phyloP scores from a whole-genome alignment of 2,888 invertebrate species.

The Margaritifera margaritifera region DNA sequence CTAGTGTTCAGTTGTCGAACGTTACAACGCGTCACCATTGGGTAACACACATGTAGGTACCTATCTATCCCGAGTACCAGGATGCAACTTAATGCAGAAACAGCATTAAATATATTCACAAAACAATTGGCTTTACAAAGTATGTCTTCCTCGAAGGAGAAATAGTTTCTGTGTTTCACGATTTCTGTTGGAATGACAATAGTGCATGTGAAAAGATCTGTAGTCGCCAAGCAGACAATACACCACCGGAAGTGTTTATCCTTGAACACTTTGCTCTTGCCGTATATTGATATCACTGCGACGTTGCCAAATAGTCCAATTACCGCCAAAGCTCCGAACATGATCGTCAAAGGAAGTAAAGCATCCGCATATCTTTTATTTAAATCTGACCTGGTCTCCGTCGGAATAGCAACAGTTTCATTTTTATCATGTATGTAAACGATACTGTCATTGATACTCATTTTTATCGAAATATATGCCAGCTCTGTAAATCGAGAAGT shows the following conservation, averaged over 20 bases:
- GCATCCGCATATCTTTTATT: constrained; percentile 27
- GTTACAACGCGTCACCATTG: constrained; percentile 17
- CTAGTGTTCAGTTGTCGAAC: constrained; percentile 19
- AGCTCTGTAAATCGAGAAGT: no score
- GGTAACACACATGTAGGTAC: constrained; percentile 33
- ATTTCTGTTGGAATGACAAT: constrained; percentile 36
- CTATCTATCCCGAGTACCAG: constrained; percentile 28
- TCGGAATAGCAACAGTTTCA: neutral
- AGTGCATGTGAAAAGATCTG: constrained; percentile 30
- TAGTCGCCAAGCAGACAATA: constrained; percentile 23
- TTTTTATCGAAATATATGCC: no score
- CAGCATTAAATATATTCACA: constrained; percentile 33
- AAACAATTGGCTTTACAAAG: constrained; percentile 35
- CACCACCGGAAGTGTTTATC: constrained; percentile 31
- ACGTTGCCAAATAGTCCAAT: constrained; percentile 26
- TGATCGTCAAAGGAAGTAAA: constrained; percentile 27
- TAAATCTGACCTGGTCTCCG: constrained; percentile 7
- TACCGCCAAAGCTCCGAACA: constrained; percentile 25
- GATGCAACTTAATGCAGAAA: constrained; percentile 29
- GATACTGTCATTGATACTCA: no score
- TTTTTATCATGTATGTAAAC: no score
- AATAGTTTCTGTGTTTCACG: constrained; percentile 35
- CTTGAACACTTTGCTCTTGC: constrained; percentile 25
- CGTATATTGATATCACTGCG: constrained; percentile 28
- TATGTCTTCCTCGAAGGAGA: constrained; percentile 23